These are phyloP conservation scores for Drosophila tani DNA, from an alignment of 1,140 invertebrate genomes.

Conservation along the genomic window DNA sequence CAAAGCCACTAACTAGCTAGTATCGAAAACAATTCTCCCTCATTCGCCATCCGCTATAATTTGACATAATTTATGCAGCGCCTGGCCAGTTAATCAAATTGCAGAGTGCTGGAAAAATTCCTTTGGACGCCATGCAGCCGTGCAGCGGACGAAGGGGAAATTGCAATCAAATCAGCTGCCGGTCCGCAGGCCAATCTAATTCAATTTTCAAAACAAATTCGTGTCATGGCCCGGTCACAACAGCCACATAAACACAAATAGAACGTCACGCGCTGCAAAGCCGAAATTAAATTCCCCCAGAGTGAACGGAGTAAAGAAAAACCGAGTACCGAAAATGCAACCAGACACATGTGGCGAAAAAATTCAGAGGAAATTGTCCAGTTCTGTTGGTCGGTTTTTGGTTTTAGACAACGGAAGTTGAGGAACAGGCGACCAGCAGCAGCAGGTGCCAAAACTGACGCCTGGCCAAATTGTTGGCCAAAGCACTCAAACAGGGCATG, in stretches of 20 bases:
- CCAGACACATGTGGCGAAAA: slow-evolving; percentile 38
- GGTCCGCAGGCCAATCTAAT: slow-evolving; percentile 75
- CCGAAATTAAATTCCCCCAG: slow-evolving; percentile 69
- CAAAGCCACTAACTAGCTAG: slow-evolving; percentile 46
- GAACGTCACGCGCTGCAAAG: slow-evolving; percentile 73
- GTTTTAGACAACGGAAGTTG: slow-evolving; percentile 56
- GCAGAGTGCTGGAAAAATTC: slow-evolving; percentile 67
- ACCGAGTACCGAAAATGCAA: slow-evolving; percentile 41
- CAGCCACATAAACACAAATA: slow-evolving; percentile 50
- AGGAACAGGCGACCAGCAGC: slow-evolving; percentile 71
- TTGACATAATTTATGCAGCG: slow-evolving; percentile 74
- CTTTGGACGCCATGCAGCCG: slow-evolving; percentile 48
- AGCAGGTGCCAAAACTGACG: slow-evolving; percentile 78
- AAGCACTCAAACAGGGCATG: slow-evolving; percentile 41
- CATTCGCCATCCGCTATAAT: slow-evolving; percentile 33
- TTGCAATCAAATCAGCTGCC: slow-evolving; percentile 80
- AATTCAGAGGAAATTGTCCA: neutral
- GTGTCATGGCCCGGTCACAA: slow-evolving; percentile 52
- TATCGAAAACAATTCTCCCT: slow-evolving; percentile 28
- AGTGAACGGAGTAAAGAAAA: slow-evolving; percentile 35
- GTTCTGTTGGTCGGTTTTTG: slow-evolving; percentile 47
- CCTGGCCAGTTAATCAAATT: slow-evolving; percentile 72
- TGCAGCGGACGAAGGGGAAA: slow-evolving; percentile 46
- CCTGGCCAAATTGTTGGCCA: slow-evolving; percentile 72
- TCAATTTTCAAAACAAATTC: slow-evolving; percentile 79